Percentiles rank a stretch among this genome's conserved stretches.
These are phyloP conservation scores for Andrena hattorfiana DNA, from an alignment of 2,888 invertebrate genomes.

Conservation along the genomic window DNA sequence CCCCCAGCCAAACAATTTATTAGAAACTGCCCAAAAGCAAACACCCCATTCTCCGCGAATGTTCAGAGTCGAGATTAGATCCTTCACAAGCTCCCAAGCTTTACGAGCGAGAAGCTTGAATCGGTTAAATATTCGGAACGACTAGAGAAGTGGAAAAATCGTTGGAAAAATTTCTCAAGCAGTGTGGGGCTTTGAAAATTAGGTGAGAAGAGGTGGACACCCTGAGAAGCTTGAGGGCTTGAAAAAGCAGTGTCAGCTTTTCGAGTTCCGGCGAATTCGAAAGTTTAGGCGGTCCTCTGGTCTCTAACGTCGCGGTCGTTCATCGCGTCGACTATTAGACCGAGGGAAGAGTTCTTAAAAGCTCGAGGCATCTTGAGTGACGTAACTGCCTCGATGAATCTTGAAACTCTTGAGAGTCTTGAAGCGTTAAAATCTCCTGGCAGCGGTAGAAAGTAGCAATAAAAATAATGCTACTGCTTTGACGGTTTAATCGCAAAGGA, in stretches of 20 bases:
- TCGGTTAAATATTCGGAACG: too few species aligned
- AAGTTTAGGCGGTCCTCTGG: not conserved
- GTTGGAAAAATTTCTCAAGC: too few species aligned
- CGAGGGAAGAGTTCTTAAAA: not conserved
- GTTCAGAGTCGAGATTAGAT: too few species aligned
- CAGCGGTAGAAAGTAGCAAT: constrained; percentile 10
- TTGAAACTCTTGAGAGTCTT: not conserved
- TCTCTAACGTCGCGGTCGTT: too few species aligned
- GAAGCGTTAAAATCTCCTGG: not conserved
- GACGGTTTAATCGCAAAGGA: not conserved
- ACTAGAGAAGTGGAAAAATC: too few species aligned
- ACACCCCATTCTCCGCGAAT: too few species aligned
- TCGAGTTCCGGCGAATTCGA: not conserved
- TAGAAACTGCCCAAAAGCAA: too few species aligned
- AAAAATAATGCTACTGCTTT: constrained; percentile 5
- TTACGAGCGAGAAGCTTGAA: too few species aligned
- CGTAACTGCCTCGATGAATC: constrained; percentile 5
- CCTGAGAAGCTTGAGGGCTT: too few species aligned
- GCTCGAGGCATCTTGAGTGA: not conserved
- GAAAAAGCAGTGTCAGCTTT: not conserved
- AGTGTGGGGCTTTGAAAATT: too few species aligned
- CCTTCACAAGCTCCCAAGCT: too few species aligned
- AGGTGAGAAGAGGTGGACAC: too few species aligned
- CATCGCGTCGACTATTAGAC: not conserved
- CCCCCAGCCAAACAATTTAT: not conserved